Conservation (phyloP, 2,797 vertebrate species). For the Pipistrellus nathusii region DNA sequence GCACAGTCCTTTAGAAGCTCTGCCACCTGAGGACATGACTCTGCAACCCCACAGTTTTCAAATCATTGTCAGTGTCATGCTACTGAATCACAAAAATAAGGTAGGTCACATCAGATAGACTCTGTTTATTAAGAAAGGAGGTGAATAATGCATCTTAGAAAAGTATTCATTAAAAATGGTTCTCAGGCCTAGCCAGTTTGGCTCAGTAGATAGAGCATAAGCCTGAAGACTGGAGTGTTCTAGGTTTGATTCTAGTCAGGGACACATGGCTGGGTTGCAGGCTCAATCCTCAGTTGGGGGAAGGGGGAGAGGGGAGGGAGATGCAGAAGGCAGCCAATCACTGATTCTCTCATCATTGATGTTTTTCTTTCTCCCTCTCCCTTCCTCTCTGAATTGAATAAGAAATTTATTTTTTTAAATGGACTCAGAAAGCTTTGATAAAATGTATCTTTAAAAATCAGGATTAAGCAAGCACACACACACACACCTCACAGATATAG, state of each 20-base stretch:
- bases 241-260: no score
- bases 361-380: no score
- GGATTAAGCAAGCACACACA: not conserved
- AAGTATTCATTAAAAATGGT: not conserved
- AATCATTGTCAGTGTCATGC: not conserved
- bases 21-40: not conserved
- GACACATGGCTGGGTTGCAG: no score
- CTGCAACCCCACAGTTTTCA: not conserved
- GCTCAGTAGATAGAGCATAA: no score
- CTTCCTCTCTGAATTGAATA: no score
- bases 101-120: not conserved
- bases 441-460: conserved; percentile 5
- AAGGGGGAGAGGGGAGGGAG: no score
- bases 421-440: not conserved
- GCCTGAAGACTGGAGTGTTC: no score
- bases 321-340: no score
- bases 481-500: not conserved
- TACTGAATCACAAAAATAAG: conserved; percentile 49
- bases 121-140: conserved; percentile 19
- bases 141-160: not conserved
- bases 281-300: no score
- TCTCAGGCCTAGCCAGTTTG: no score
- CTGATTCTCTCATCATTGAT: no score
- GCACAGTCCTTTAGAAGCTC: not conserved
- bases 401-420: no score